Conservation (phyloP, 2,888 invertebrate genomes). For the Linnaemya tessellans region DNA sequence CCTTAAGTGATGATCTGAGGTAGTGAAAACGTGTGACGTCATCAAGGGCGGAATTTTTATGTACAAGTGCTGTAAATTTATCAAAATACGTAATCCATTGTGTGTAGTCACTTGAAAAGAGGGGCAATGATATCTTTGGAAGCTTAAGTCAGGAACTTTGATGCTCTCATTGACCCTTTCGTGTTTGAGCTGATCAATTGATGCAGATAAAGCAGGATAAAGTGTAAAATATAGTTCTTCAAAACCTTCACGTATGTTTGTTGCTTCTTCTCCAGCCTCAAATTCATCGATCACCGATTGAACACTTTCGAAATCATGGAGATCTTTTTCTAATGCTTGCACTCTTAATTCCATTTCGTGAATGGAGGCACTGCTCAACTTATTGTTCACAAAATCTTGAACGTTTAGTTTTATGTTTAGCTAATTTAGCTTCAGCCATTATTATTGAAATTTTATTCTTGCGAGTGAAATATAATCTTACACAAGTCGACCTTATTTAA, state of each 20-base stretch:
- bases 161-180: slow-evolving; percentile 19
- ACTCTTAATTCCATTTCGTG: too few relatives aligned
- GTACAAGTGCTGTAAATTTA: slow-evolving; percentile 36
- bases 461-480: too few relatives aligned
- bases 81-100: slow-evolving; percentile 47
- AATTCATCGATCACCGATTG: too few relatives aligned
- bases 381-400: too few relatives aligned
- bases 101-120: slow-evolving; percentile 41
- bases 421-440: slow-evolving; percentile 49
- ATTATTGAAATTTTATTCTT: too few relatives aligned
- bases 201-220: slow-evolving; percentile 4
- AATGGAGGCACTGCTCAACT: too few relatives aligned
- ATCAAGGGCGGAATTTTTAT: slow-evolving; percentile 33
- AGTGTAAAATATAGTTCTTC: slow-evolving; percentile 22
- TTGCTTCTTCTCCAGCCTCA: slow-evolving; percentile 7
- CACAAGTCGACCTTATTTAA: slow-evolving; percentile 7
- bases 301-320: too few relatives aligned
- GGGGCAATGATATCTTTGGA: slow-evolving; percentile 26
- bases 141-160: slow-evolving; percentile 9
- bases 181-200: slow-evolving; percentile 4
- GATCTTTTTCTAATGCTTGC: too few relatives aligned
- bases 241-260: neutral
- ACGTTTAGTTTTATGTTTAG: slow-evolving; percentile 44
- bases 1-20: too few relatives aligned
- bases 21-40: slow-evolving; percentile 33